phyloP scores from a whole-genome alignment of 2,113 vertebrate species.

The Corythornis madagascariensis region DNA sequence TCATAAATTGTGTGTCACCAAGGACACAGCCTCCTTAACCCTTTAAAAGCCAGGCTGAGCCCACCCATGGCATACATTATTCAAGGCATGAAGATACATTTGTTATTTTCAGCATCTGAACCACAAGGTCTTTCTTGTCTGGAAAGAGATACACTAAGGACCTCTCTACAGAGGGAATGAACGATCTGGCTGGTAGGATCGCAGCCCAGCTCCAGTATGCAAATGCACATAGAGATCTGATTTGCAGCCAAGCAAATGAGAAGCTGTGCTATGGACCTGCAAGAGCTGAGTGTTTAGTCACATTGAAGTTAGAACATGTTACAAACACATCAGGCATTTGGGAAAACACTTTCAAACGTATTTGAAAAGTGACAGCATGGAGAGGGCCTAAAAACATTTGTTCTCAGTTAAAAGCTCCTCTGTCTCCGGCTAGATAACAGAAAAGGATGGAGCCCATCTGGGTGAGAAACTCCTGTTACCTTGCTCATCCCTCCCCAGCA shows the following conservation, averaged over 20 bases:
- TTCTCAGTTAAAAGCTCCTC: not conserved
- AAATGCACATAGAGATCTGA: not conserved
- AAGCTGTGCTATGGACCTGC: not conserved
- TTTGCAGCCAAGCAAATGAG: constrained; percentile 11
- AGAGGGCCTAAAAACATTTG: not conserved
- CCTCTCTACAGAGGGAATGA: not conserved
- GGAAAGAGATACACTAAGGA: constrained; percentile 28
- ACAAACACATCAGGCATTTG: not conserved
- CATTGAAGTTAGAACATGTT: not conserved
- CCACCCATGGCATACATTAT: not conserved
- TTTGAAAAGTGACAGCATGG: not conserved
- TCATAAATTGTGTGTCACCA: constrained; percentile 70
- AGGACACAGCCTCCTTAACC: constrained; percentile 64
- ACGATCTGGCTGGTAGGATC: not conserved
- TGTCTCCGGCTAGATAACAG: not conserved
- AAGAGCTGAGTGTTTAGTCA: not conserved
- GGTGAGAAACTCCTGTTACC: not conserved
- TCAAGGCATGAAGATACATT: not conserved
- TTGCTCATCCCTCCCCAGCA: not conserved
- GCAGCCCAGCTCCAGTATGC: not conserved
- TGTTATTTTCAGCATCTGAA: constrained; percentile 20
- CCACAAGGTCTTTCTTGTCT: constrained; percentile 16
- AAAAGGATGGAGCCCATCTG: not conserved
- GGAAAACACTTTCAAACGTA: not conserved
- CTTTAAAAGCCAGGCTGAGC: constrained; percentile 44